Evolutionary conservation across 1,140 invertebrate genomes (phyloP).

Genomic region (Aphelenchoides besseyi): DNA sequence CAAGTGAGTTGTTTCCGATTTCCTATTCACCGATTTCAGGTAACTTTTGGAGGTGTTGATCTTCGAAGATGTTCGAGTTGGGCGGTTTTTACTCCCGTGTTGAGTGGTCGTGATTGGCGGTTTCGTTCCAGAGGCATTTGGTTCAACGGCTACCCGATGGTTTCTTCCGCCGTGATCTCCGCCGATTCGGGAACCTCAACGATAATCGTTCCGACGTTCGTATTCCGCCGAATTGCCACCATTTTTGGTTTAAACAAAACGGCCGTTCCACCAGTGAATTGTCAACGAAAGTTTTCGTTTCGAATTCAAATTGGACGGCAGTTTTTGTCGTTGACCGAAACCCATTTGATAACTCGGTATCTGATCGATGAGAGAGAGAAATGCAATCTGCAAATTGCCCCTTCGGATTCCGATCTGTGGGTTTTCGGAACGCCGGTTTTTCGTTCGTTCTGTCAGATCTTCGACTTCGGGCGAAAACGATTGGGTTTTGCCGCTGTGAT

Average conservation of each 20-base stretch:
- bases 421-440: conserved; percentile 12
- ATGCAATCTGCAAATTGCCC: conserved; percentile 16
- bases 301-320: neutral
- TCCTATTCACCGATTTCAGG: neutral
- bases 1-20: neutral
- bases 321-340: neutral
- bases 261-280: neutral
- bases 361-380: neutral
- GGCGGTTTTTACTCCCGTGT: conserved; percentile 2
- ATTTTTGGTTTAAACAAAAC: neutral
- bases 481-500: conserved; percentile 17
- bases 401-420: conserved; percentile 2
- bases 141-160: neutral
- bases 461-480: neutral
- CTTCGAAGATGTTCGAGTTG: neutral
- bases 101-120: neutral
- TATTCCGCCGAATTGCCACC: neutral
- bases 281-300: neutral
- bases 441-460: conserved; percentile 12
- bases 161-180: neutral
- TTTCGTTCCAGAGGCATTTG: neutral
- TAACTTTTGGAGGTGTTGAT: conserved; percentile 5
- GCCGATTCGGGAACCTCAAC: conserved; percentile 16
- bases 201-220: neutral
- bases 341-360: conserved; percentile 2